Percentiles rank a stretch among this genome's conserved stretches.
Evolutionary conservation across 1,140 invertebrate species (phyloP).

Genomic region (Monomorium pharaonis): DNA sequence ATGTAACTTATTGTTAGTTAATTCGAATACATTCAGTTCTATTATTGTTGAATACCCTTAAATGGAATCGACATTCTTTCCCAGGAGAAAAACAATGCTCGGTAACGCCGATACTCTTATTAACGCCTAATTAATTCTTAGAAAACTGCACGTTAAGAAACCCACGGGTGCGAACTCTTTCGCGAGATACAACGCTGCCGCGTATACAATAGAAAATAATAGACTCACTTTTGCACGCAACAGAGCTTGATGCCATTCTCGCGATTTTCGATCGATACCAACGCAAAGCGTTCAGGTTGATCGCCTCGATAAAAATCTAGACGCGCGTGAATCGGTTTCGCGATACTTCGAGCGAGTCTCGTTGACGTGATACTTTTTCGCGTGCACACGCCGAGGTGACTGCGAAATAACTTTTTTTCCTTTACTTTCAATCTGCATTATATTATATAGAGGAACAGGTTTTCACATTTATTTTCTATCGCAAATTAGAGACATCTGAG

Average conservation of each 20-base stretch:
- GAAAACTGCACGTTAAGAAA: constrained; percentile 9
- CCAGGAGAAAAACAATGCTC: background rate
- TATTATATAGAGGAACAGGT: constrained; percentile 14
- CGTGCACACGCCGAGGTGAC: background rate
- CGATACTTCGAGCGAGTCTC: background rate
- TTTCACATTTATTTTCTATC: background rate
- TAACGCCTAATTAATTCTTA: constrained; percentile 39
- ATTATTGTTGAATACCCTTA: background rate
- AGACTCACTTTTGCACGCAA: background rate
- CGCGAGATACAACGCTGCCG: background rate
- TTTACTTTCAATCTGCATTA: background rate
- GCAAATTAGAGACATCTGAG: constrained; percentile 37
- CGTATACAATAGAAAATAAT: background rate
- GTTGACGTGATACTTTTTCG: background rate
- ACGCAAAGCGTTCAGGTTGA: constrained; percentile 7
- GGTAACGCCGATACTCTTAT: background rate
- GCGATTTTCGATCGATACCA: constrained; percentile 10
- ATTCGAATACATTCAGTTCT: background rate
- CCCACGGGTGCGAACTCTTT: background rate
- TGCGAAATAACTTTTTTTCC: background rate
- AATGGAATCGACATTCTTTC: background rate
- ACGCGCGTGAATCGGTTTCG: constrained; percentile 18
- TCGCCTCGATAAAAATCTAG: constrained; percentile 20
- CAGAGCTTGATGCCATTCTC: background rate
- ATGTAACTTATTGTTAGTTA: background rate